A percentile compares a stretch with the other conserved stretches of the same genome.
phyloP scores from a whole-genome alignment of 2,113 vertebrate species.

The Platichthys flesus region DNA sequence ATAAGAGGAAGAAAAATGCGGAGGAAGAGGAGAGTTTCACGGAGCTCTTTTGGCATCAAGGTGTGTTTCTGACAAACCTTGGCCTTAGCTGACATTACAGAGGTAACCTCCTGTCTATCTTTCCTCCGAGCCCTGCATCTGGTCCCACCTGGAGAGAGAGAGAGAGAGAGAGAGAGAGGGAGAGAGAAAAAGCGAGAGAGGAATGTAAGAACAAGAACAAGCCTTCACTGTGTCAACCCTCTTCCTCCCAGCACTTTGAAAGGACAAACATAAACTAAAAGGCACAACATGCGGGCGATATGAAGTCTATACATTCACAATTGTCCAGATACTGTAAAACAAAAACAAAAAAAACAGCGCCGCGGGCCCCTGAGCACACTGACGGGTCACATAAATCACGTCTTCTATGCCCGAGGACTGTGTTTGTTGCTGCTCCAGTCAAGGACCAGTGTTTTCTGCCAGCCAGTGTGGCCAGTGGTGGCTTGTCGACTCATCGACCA shows the following conservation, averaged over 20 bases:
- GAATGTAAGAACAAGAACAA: constrained; percentile 68
- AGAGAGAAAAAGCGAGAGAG: constrained; percentile 46
- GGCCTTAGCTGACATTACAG: constrained; percentile 67
- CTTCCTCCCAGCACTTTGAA: constrained; percentile 50
- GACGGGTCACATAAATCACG: constrained; percentile 74
- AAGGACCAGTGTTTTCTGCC: constrained; percentile 62
- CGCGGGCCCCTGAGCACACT: constrained; percentile 43
- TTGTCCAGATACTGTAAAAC: constrained; percentile 68
- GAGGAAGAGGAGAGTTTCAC: neutral
- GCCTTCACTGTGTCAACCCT: constrained; percentile 49
- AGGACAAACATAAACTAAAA: constrained; percentile 75
- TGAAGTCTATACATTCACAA: constrained; percentile 59
- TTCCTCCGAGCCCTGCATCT: constrained; percentile 70
- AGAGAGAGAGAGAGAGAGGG: constrained; percentile 39
- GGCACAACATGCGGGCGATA: constrained; percentile 69
- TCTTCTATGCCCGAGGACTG: constrained; percentile 65
- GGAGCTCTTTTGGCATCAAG: neutral
- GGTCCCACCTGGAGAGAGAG: constrained; percentile 76
- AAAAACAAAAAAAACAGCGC: constrained; percentile 37
- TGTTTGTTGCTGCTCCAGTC: constrained; percentile 69
- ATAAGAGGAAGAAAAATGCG: neutral
- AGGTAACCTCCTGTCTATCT: constrained; percentile 57
- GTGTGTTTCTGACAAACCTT: constrained; percentile 62
- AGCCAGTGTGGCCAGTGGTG: constrained; percentile 64
- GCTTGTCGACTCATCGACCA: constrained; percentile 76